Base-by-base conservation (phyloP, 2,888 invertebrate genomes). In the Tortricodes alternella region DNA sequence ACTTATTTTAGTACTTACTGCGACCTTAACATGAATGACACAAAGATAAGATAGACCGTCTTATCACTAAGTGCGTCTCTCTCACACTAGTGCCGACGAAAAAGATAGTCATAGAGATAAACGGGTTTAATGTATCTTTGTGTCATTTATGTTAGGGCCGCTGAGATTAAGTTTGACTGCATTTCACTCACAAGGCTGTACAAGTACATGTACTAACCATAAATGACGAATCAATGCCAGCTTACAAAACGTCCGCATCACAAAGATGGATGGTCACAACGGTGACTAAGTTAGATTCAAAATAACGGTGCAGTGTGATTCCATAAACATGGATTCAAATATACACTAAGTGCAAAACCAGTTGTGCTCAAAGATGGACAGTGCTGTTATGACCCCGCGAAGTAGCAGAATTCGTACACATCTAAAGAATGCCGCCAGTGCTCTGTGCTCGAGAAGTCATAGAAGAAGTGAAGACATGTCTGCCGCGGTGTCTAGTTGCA, bases 381-480 rank as follows among this genome's bases (percentile, higher is more conserved):
- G 91, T 76, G 91, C 91, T 67, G 82, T 89, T 62, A 71, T 92
- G 69, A 88, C 90, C 70, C 83, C 89, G 55, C 87, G 82, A 66
- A 88, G 83, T 65, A 89, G 78, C 68, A 83, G 87, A 78, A 87
- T 90, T 66, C 74, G 86, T 58, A 79, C 81, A 43, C 89, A 88
- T 68, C 66, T 89, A 66, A 89, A 90, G 74, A 89, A 88, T 83
- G 89, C 89, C 52, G 89, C 89, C 1, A 88, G 83, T 67, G 87
- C 88, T 21, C 67, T 90, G 57, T 90, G 89, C 67, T 86, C 85
- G 52, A 85, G 85, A 70, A 89, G 89, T 43, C 69, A 89, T 77
- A 85, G 89, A 60, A 91, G 78, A 83, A 91, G 74, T 77, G 90
- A 75, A 81, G 87, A 62, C 76, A 68, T 60, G 85, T 88, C 60